phyloP scores from a whole-genome alignment of 2,797 vertebrate species.

The Remorina albescens region DNA sequence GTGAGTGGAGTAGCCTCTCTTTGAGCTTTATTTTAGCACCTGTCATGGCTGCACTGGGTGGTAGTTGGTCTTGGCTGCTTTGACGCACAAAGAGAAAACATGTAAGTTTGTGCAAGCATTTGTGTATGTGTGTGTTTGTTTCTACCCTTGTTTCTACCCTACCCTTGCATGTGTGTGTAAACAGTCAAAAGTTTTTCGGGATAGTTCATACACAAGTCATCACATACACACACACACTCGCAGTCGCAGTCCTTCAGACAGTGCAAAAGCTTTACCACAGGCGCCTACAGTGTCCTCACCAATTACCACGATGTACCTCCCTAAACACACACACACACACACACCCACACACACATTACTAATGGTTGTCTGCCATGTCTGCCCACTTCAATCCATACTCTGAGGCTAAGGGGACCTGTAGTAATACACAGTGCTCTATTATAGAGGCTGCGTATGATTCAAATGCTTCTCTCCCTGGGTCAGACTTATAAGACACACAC shows the following conservation, averaged over 20 bases:
- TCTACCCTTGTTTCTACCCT: not conserved
- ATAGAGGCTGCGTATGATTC: constrained; percentile 58
- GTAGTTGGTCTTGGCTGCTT: constrained; percentile 62
- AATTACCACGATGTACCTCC: constrained; percentile 63
- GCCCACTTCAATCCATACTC: constrained; percentile 74
- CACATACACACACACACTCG: constrained; percentile 10
- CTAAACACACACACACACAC: constrained; percentile 45
- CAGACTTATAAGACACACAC: constrained; percentile 42
- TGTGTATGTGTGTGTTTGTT: constrained; percentile 25
- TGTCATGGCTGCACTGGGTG: constrained; percentile 70
- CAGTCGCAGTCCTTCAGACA: constrained; percentile 41
- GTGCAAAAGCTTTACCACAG: constrained; percentile 68
- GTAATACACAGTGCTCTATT: constrained; percentile 69
- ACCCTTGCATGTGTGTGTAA: constrained; percentile 15
- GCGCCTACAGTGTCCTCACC: constrained; percentile 68
- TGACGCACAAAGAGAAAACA: constrained; percentile 29
- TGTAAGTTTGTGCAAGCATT: constrained; percentile 4
- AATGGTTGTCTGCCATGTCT: constrained; percentile 70
- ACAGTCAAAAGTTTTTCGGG: constrained; percentile 29
- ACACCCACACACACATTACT: constrained; percentile 45
- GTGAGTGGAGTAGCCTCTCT: constrained; percentile 48
- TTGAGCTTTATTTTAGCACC: constrained; percentile 68
- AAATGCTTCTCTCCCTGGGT: constrained; percentile 33
- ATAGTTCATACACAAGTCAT: constrained; percentile 16
- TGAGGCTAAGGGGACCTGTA: constrained; percentile 40